Evolutionary conservation across 2,113 vertebrate species (phyloP), one percentile per base, ranked within the genome.

Genomic region (Tiliqua scincoides): DNA sequence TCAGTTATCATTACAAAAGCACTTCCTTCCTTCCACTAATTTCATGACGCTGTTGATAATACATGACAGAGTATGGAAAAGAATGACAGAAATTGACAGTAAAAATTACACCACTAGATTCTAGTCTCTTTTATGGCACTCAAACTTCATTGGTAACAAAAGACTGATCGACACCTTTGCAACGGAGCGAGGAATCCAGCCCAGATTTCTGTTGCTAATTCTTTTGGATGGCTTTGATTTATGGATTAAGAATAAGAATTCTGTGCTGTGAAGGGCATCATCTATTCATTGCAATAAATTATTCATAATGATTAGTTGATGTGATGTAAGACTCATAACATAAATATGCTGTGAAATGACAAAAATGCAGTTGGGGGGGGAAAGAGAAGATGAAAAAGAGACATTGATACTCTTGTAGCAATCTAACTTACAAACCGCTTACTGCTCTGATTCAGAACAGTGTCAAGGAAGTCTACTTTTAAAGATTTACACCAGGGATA

Each of bases 1-100:
- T 88, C 72, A 20, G 6, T 43, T 93, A 92, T 90, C 61, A 65
- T 89, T 85, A 73, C 61, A 59, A 18, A 63, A 78, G 70, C 2
- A 62, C 74, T 74, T 57, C 40, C 23, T 52, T 35, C 88, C 43
- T 86, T 86, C 71, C 2, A 86, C 65, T 27, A 1, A 2, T 83
- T 84, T 85, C 3, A 1, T 65, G 87, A 23, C 30, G 74, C 57
- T 61, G 30, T 37, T 71, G 82, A 85, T 85, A 87, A 81, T 89
- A 62, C 10, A 30, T 59, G 48, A 72, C 43, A 80, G 6, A 6
- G 5, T 61, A 20, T 90, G 82, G 62, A 70, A 82, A 82, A 85
- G 81, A 30, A 70, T 0, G 70, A 18, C 70, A 83, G 82, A 48
- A 83, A 62, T 74, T 74, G 82, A 74, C 70, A 73, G 71, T 25